Conservation (phyloP, 1,140 invertebrate species). For the Euwallacea similis region DNA sequence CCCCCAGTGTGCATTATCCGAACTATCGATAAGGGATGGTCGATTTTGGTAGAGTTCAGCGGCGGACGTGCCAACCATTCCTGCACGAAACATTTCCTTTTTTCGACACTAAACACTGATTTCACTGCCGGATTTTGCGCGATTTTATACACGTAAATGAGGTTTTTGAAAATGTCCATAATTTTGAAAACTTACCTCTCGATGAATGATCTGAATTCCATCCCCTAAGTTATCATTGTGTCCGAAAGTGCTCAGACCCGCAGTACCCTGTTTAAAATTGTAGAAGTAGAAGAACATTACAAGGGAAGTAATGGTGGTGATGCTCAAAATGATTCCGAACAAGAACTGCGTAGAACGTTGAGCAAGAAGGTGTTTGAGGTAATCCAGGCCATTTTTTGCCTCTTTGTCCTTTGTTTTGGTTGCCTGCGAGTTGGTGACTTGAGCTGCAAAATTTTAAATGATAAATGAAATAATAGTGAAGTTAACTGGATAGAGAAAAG, state of each 20-base stretch:
- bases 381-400: not conserved
- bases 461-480: not conserved
- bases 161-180: not conserved
- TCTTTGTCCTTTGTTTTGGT: not conserved
- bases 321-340: slow-evolving; percentile 2
- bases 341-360: slow-evolving; percentile 8
- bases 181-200: slow-evolving; percentile 20
- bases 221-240: slow-evolving; percentile 28
- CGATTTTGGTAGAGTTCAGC: slow-evolving; percentile 2
- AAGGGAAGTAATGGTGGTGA: not conserved
- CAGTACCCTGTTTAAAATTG: not conserved
- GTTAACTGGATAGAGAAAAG: too few species aligned
- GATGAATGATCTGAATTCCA: slow-evolving; percentile 28
- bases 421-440: not conserved
- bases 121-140: too few species aligned
- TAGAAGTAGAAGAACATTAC: slow-evolving; percentile 7
- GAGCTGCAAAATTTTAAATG: slow-evolving; percentile 12
- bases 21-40: slow-evolving; percentile 41
- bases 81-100: not conserved
- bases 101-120: not conserved
- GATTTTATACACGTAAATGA: too few species aligned
- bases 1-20: slow-evolving; percentile 56
- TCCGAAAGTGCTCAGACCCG: not conserved
- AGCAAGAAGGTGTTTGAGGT: slow-evolving; percentile 9
- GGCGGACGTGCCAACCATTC: slow-evolving; percentile 34